Percentiles rank a stretch among this genome's conserved stretches.
These are phyloP conservation scores for Semaprochilodus insignis DNA, from an alignment of 2,797 vertebrate genomes.

Conservation along the genomic window DNA sequence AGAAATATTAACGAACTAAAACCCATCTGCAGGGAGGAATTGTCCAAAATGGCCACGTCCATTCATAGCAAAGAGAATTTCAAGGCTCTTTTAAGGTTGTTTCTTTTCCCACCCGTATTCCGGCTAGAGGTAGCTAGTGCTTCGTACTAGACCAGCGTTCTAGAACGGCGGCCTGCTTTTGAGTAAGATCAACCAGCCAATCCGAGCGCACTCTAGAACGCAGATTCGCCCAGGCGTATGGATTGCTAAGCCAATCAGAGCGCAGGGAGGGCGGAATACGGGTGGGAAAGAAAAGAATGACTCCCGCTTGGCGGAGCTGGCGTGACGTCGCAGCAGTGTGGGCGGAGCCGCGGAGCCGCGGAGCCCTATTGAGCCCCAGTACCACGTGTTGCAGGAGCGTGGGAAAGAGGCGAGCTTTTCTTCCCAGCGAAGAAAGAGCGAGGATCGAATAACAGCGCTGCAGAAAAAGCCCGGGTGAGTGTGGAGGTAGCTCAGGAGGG, in stretches of 20 bases:
- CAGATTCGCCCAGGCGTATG: background rate
- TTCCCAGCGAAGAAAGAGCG: slow-evolving; percentile 93
- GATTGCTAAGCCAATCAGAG: background rate
- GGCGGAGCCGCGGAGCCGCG: slow-evolving; percentile 84
- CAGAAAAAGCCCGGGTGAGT: slow-evolving; percentile 56
- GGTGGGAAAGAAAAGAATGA: background rate
- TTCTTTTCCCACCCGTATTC: background rate
- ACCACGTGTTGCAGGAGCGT: slow-evolving; percentile 97
- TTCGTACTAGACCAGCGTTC: background rate
- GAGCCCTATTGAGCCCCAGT: slow-evolving; percentile 88
- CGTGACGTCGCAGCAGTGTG: slow-evolving; percentile 79
- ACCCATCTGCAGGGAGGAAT: too few species aligned
- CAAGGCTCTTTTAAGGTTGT: background rate
- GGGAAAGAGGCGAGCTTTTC: slow-evolving; percentile 98
- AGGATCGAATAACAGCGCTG: slow-evolving; percentile 84
- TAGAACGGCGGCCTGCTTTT: background rate
- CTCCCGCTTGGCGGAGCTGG: background rate
- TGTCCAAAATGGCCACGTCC: too few species aligned
- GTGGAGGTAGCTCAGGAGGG: background rate
- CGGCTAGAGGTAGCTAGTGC: too few species aligned
- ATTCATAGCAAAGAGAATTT: too few species aligned
- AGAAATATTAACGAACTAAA: too few species aligned
- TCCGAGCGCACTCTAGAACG: background rate
- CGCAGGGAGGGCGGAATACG: background rate
- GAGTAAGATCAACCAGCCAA: background rate